Base-by-base conservation (phyloP, 1,140 invertebrate species). In the Pararge aegeria region DNA sequence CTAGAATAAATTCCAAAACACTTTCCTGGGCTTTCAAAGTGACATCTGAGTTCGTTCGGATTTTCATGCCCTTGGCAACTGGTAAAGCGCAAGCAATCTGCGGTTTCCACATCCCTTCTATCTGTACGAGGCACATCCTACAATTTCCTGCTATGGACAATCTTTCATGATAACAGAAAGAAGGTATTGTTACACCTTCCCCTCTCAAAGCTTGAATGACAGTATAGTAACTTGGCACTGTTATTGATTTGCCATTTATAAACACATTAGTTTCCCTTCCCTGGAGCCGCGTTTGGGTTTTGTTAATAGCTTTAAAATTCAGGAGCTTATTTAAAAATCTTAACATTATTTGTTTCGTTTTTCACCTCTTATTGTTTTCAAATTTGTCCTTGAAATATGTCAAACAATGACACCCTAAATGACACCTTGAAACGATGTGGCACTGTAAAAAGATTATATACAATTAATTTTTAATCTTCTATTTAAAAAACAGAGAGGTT, bases 1-100 rank as follows among this genome's bases (percentile, higher is more conserved):
- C 95, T 16, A 99, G 89, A 46, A 99, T 90, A 84, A 99, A 99
- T 89, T 99, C 98, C 96, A 99, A 98, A 10, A 99, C 98, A 60
- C 97, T 97, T 91, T 97, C 96, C 63, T 98, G 94, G 5, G 98
- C 98, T 55, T 53, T 92, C 18, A 89, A 77, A 55, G 92, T 93
- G 59, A 94, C 90, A 40, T 90, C 91, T 3, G 83, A 80, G 46
- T 96, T 94, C 5, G 95, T 96, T 75, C 95, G 94, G 34, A 96
- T 79, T 89, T 92, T 95, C 91, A 93, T 73, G 92, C 93, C 76
- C 93, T 95, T 94, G 92, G 93, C 0, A 3, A 96, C 94, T 9
- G 94, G 94, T 92, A 95, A 94, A 1, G 95, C 94, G 88, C 95
- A 96, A 12, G 95, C 95, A 18, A 95, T 94, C 42, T 96, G 93